Conservation (phyloP, 2,888 invertebrate species). For the Pasiphila rectangulata region DNA sequence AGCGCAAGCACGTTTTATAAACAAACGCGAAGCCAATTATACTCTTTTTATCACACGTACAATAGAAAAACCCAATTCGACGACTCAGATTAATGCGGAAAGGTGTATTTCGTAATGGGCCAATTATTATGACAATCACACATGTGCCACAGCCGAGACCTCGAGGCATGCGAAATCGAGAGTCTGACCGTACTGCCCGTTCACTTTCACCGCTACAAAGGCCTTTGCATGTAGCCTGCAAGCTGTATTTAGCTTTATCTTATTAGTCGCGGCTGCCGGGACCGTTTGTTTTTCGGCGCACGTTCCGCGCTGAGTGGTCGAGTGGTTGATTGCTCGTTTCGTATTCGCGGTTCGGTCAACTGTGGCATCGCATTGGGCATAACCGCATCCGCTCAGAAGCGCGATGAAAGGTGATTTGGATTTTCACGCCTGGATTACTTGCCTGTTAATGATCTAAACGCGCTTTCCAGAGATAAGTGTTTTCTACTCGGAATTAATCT, state of each 20-base stretch:
- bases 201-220: slow-evolving; percentile 62
- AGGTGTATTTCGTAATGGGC: slow-evolving; percentile 36
- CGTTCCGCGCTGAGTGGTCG: slow-evolving; percentile 33
- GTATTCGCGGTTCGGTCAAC: slow-evolving; percentile 22
- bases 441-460: slow-evolving; percentile 18
- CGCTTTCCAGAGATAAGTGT: slow-evolving; percentile 24
- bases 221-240: slow-evolving; percentile 27
- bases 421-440: slow-evolving; percentile 23
- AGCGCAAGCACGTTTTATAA: slow-evolving; percentile 6
- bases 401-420: slow-evolving; percentile 23
- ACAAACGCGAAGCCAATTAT: slow-evolving; percentile 4
- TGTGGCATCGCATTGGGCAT: slow-evolving; percentile 17
- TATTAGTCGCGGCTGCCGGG: slow-evolving; percentile 41
- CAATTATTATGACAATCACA: slow-evolving; percentile 36
- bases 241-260: slow-evolving; percentile 47
- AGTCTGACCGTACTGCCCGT: slow-evolving; percentile 48
- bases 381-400: slow-evolving; percentile 21
- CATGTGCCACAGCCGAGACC: slow-evolving; percentile 37
- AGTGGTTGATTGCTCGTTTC: slow-evolving; percentile 27
- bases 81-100: slow-evolving; percentile 15
- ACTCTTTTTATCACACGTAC: slow-evolving; percentile 7
- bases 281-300: slow-evolving; percentile 43
- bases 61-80: slow-evolving; percentile 4
- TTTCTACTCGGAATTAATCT: background rate
- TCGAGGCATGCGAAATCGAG: slow-evolving; percentile 62